Evolutionary conservation across 2,888 invertebrate species (phyloP).

Genomic region (Cerastis rubricosa): DNA sequence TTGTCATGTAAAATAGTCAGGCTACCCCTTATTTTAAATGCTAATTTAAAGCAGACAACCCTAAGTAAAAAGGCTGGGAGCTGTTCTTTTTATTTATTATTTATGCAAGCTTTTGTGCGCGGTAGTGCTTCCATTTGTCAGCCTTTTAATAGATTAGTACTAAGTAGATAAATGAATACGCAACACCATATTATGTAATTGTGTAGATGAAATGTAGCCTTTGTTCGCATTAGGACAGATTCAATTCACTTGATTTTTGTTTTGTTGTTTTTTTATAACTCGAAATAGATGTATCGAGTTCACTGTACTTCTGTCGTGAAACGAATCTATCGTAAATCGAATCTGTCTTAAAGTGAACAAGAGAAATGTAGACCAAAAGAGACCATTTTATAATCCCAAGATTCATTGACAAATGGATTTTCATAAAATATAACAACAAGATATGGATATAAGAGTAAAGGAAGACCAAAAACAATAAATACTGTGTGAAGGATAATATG

Average conservation of each 20-base stretch:
- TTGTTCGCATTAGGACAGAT: no score
- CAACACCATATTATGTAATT: background rate
- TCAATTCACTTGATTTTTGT: no score
- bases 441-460: no score
- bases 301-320: no score
- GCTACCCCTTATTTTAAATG: conserved; percentile 80
- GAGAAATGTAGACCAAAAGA: background rate
- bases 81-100: conserved; percentile 26
- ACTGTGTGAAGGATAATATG: no score
- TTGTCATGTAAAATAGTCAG: conserved; percentile 35
- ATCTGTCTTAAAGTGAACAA: no score
- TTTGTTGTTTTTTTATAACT: no score
- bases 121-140: conserved; percentile 20
- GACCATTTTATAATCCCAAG: background rate
- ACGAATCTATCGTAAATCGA: no score
- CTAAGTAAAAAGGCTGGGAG: conserved; percentile 61
- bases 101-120: conserved; percentile 14
- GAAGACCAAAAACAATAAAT: no score
- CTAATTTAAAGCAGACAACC: conserved; percentile 75
- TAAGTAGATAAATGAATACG: background rate
- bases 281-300: no score
- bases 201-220: background rate
- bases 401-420: background rate
- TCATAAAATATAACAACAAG: background rate
- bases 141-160: conserved; percentile 13